A percentile compares a stretch with the other conserved stretches of the same genome.
Conservation (phyloP, 1,140 invertebrate genomes). For the Neuroterus valhalla region DNA sequence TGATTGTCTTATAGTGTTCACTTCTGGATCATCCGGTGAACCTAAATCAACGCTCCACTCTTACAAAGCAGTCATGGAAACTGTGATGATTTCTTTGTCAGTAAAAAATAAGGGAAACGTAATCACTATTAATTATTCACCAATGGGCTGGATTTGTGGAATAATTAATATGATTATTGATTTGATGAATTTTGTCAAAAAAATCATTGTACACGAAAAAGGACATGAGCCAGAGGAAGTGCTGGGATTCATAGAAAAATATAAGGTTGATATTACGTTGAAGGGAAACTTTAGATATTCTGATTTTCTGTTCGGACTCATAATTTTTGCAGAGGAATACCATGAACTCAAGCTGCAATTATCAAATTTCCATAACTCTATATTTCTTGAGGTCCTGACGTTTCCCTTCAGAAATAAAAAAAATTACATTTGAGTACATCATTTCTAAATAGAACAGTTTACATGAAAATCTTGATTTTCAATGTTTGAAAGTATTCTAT, state of each 20-base stretch:
- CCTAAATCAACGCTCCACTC: conserved; percentile 61
- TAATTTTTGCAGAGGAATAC: no score
- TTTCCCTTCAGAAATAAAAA: no score
- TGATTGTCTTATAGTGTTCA: conserved; percentile 59
- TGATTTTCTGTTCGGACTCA: no score
- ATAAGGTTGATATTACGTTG: conserved; percentile 47
- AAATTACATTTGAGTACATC: background rate
- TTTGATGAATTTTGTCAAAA: conserved; percentile 56
- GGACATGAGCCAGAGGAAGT: conserved; percentile 76
- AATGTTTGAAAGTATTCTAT: background rate
- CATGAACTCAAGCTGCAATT: no score
- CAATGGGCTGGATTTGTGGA: conserved; percentile 56
- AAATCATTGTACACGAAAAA: conserved; percentile 71
- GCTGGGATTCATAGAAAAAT: conserved; percentile 73
- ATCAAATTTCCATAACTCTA: no score
- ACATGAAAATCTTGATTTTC: background rate
- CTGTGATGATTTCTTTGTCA: conserved; percentile 13
- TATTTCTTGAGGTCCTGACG: no score
- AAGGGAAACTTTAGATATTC: no score
- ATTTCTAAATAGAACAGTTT: background rate
- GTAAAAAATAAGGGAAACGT: background rate
- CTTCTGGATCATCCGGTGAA: conserved; percentile 64
- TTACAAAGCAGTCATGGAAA: conserved; percentile 40
- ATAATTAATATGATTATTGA: conserved; percentile 34
- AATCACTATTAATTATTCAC: conserved; percentile 47